A percentile compares a stretch with the other conserved stretches of the same genome.
Conservation (phyloP, 1,140 invertebrate genomes). For the Condylostylus longicornis region DNA sequence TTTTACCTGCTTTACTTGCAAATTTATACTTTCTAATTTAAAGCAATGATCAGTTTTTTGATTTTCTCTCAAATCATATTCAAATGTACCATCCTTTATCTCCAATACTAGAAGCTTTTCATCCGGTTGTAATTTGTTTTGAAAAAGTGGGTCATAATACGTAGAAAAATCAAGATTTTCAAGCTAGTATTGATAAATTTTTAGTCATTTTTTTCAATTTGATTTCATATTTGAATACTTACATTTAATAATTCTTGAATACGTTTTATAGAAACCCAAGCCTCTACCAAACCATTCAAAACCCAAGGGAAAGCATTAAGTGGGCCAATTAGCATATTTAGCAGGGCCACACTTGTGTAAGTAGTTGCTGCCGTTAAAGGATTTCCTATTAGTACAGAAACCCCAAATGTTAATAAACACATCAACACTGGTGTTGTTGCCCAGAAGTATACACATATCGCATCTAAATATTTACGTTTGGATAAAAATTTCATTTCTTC, state of each 20-base stretch:
- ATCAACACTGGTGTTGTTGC: constrained; percentile 95
- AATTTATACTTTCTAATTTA: constrained; percentile 18
- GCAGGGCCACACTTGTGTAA: constrained; percentile 85
- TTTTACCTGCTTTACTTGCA: constrained; percentile 19
- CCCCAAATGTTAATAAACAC: constrained; percentile 78
- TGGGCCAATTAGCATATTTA: constrained; percentile 92
- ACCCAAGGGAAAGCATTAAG: constrained; percentile 98
- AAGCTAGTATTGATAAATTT: constrained; percentile 5
- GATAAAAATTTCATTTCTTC: constrained; percentile 63
- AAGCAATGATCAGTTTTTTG: constrained; percentile 9
- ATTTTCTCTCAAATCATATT: constrained; percentile 10
- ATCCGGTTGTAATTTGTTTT: constrained; percentile 5
- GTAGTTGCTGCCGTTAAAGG: constrained; percentile 72
- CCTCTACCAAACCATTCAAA: constrained; percentile 87
- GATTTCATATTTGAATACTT: constrained; percentile 4
- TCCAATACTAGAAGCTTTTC: constrained; percentile 15
- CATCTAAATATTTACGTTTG: constrained; percentile 90
- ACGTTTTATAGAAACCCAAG: constrained; percentile 75
- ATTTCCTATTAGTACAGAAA: constrained; percentile 73
- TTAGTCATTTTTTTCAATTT: not conserved
- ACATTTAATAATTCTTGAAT: constrained; percentile 49
- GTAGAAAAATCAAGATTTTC: constrained; percentile 26
- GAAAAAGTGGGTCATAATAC: constrained; percentile 27
- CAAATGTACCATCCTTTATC: constrained; percentile 21
- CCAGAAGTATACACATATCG: constrained; percentile 98